These are phyloP conservation scores for Drosophila barbarae DNA, from an alignment of 2,888 invertebrate species.

Conservation along the genomic window DNA sequence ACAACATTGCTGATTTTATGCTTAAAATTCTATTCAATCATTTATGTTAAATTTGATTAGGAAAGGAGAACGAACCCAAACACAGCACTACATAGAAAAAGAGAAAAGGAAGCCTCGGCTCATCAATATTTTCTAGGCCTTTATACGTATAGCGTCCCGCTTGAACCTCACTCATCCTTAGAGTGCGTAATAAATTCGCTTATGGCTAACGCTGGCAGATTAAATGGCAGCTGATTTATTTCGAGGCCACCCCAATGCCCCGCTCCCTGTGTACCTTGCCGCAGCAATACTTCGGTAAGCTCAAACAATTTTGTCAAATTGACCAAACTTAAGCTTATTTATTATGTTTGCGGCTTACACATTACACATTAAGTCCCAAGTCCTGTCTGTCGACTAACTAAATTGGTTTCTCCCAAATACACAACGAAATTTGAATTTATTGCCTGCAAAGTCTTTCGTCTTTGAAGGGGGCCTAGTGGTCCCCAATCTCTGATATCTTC, in stretches of 20 bases:
- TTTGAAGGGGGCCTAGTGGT: neutral
- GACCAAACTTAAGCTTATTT: constrained; percentile 75
- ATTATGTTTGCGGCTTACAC: constrained; percentile 73
- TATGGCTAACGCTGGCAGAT: constrained; percentile 63
- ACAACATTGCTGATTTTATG: constrained; percentile 58
- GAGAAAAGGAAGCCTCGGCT: constrained; percentile 33
- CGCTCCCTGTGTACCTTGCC: constrained; percentile 3
- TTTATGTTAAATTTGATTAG: constrained; percentile 74
- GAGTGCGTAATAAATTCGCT: constrained; percentile 69
- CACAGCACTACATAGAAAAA: neutral
- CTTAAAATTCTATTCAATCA: constrained; percentile 73
- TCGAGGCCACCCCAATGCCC: constrained; percentile 26
- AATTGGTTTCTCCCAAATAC: constrained; percentile 49
- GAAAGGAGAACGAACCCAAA: constrained; percentile 13
- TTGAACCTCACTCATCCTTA: constrained; percentile 17
- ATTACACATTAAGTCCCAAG: constrained; percentile 60
- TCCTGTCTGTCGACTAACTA: constrained; percentile 31
- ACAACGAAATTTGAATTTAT: constrained; percentile 65
- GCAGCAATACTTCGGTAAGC: constrained; percentile 52
- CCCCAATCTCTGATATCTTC: constrained; percentile 10
- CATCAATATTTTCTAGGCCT: constrained; percentile 60
- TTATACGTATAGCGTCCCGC: constrained; percentile 24
- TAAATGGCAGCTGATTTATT: constrained; percentile 73
- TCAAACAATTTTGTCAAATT: constrained; percentile 74
- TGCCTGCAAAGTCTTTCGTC: constrained; percentile 34